Conservation (phyloP, 1,140 invertebrate genomes). For the Oncopodura yosiiana region DNA sequence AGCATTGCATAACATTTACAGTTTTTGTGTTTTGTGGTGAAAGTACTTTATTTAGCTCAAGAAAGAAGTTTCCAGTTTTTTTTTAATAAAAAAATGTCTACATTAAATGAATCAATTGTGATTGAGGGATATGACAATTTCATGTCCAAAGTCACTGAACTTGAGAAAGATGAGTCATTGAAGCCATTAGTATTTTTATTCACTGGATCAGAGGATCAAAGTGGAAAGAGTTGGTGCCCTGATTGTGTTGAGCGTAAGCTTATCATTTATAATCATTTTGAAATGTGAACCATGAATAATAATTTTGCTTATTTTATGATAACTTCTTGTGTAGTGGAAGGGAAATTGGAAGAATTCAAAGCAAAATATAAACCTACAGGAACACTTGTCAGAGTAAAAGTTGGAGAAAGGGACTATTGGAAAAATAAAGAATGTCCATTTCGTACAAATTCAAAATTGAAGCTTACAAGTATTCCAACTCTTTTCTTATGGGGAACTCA, state of each 20-base stretch:
- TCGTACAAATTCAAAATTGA: constrained; percentile 54
- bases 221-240: constrained; percentile 28
- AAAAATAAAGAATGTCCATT: constrained; percentile 63
- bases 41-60: too few relatives aligned
- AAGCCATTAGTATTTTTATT: constrained; percentile 17
- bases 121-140: constrained; percentile 21
- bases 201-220: constrained; percentile 18
- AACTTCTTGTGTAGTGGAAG: constrained; percentile 17
- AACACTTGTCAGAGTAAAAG: constrained; percentile 20
- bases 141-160: constrained; percentile 7
- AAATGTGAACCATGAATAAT: background rate
- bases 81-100: background rate
- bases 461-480: constrained; percentile 61
- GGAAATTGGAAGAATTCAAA: constrained; percentile 2
- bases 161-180: constrained; percentile 7
- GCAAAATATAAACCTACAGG: background rate
- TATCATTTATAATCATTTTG: background rate
- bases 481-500: constrained; percentile 59
- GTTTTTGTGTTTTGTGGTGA: too few relatives aligned
- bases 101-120: background rate
- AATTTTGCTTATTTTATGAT: background rate
- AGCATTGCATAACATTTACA: too few relatives aligned
- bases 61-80: too few relatives aligned
- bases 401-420: constrained; percentile 43
- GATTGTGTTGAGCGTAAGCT: constrained; percentile 27